Evolutionary conservation across 2,888 invertebrate species (phyloP).

Genomic region (Pristionchus japonicus): DNA sequence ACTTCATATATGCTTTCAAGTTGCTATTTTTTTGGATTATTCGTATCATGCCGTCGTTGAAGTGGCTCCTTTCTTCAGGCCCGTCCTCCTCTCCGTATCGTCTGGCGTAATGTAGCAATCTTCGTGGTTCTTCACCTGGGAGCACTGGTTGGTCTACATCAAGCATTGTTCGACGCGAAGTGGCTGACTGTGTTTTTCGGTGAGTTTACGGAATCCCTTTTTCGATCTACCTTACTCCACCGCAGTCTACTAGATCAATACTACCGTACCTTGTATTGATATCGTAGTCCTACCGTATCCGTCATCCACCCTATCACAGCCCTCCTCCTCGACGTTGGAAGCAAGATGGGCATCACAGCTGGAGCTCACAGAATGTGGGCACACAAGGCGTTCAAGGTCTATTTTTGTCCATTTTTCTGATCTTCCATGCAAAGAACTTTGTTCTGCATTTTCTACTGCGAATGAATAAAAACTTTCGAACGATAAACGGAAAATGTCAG

Average conservation of each 20-base stretch:
- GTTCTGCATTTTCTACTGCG: no score
- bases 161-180: slow-evolving; percentile 66
- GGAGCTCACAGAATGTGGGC: slow-evolving; percentile 96
- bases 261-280: neutral
- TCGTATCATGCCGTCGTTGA: no score
- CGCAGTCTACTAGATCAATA: no score
- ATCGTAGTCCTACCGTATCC: neutral
- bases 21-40: no score
- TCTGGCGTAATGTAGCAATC: slow-evolving; percentile 73
- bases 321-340: slow-evolving; percentile 76
- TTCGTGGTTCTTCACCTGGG: slow-evolving; percentile 69
- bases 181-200: slow-evolving; percentile 70
- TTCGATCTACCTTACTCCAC: neutral
- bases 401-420: no score
- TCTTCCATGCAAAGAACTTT: no score
- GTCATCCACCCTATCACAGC: slow-evolving; percentile 59
- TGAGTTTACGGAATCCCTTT: slow-evolving; percentile 53
- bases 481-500: slow-evolving; percentile 52
- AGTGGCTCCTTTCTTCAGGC: no score
- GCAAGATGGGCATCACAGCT: slow-evolving; percentile 90
- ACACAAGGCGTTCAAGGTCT: slow-evolving; percentile 93
- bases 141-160: slow-evolving; percentile 69
- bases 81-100: slow-evolving; percentile 55
- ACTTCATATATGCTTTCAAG: no score
- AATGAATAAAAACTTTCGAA: no score